Evolutionary conservation across 2,797 vertebrate species (phyloP), one percentile per base, ranked within the genome.

Genomic region (Chrosomus eos): DNA sequence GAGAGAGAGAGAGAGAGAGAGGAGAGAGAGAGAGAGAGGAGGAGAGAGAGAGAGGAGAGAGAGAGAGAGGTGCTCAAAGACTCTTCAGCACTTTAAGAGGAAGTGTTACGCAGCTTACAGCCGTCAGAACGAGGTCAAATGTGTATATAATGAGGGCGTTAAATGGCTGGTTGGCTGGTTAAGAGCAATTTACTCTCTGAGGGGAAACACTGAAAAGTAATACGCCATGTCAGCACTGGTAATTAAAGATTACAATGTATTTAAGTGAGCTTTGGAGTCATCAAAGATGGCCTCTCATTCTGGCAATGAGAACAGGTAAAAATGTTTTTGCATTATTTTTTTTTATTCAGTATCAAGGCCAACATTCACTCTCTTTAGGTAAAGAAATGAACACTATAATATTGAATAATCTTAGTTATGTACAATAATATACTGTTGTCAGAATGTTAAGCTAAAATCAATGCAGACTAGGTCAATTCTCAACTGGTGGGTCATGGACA

Each of bases 101-200:
- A 84, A 8, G 28, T 6, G 60, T 80, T 75, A 45, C 11, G 40
- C 43, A 80, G 74, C 51, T 74, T 38, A 88, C 45, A 81, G 67
- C 76, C 70, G 23, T 87, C 79, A 13, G 36, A 83, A 80, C 18
- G 79, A 80, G 82, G 81, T 84, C 82, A 74, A 75, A 83, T 73
- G 70, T 79, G 70, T 70, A 74, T 87, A 68, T 83, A 87, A 87
- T 84, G 76, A 80, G 58, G 38, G 36, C 43, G 76, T 83, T 87
- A 83, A 87, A 80, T 80, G 71, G 82, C 70, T 84, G 40, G 81
- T 87, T 83, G 58, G 70, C 70, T 80, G 40, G 60, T 40, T 74
- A 79, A 74, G 71, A 66, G 76, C 76, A 79, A 53, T 75, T 81
- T 75, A 80, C 9, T 70, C 60, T 80, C 75, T 80, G 51, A 71